Percentiles rank a stretch among this genome's conserved stretches.
phyloP scores from a whole-genome alignment of 2,113 vertebrate genomes.

The Cochlearius cochlearius region DNA sequence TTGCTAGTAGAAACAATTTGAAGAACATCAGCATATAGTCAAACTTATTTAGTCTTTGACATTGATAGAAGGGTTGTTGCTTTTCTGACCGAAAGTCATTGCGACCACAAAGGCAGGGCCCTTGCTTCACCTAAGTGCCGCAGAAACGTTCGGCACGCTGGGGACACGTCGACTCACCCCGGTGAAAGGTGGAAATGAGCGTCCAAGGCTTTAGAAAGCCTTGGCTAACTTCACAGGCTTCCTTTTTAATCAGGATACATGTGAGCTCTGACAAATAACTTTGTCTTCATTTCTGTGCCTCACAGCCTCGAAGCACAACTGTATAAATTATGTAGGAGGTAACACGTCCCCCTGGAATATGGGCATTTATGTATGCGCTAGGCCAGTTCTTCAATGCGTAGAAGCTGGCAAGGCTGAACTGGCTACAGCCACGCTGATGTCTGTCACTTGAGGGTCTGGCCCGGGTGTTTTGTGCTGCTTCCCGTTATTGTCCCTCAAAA shows the following conservation, averaged over 20 bases:
- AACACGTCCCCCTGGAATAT: fast-evolving
- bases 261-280: background rate
- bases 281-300: background rate
- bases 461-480: background rate
- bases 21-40: constrained; percentile 52
- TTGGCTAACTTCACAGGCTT: background rate
- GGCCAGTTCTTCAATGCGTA: background rate
- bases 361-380: too few species aligned
- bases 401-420: background rate
- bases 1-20: constrained; percentile 50
- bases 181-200: background rate
- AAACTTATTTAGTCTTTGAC: constrained; percentile 55
- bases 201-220: background rate
- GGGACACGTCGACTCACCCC: background rate
- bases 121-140: background rate
- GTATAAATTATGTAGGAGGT: background rate
- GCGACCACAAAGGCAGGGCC: fast-evolving
- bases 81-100: background rate
- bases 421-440: background rate
- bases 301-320: background rate
- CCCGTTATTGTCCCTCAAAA: background rate
- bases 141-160: fast-evolving
- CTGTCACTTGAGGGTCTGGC: background rate
- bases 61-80: constrained; percentile 40
- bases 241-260: background rate